Evolutionary conservation across 1,140 invertebrate species (phyloP).

Genomic region (Drosophila repletoides): DNA sequence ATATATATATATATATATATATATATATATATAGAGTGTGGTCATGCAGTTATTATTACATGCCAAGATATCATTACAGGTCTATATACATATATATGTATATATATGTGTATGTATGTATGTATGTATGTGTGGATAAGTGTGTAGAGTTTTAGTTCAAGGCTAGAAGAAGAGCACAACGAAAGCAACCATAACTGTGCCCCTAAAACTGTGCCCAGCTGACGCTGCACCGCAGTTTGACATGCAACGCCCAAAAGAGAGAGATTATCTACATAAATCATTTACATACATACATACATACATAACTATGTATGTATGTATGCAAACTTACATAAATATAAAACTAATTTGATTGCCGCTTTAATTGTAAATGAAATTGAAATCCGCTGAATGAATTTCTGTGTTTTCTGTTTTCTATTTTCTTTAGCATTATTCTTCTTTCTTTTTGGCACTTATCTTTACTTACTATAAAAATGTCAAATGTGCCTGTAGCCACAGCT

Average conservation of each 20-base stretch:
- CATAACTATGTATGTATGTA: background rate
- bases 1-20: conserved; percentile 5
- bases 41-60: conserved; percentile 30
- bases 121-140: background rate
- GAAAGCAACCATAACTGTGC: background rate
- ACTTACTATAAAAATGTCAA: conserved; percentile 36
- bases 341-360: background rate
- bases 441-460: conserved; percentile 52
- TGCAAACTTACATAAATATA: no score
- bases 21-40: background rate
- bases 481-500: no score
- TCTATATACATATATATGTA: conserved; percentile 11
- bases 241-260: background rate
- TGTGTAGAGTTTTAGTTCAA: conserved; percentile 47
- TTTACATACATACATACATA: background rate
- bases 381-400: conserved; percentile 60
- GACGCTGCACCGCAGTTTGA: no score
- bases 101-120: conserved; percentile 19
- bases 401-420: conserved; percentile 35
- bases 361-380: conserved; percentile 67
- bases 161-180: no score
- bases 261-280: no score
- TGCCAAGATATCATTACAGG: conserved; percentile 51
- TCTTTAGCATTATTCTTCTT: no score
- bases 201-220: background rate